Percentiles rank a stretch among this genome's conserved stretches.
Conservation (phyloP, 2,888 invertebrate species). For the Coleophora flavipennella region DNA sequence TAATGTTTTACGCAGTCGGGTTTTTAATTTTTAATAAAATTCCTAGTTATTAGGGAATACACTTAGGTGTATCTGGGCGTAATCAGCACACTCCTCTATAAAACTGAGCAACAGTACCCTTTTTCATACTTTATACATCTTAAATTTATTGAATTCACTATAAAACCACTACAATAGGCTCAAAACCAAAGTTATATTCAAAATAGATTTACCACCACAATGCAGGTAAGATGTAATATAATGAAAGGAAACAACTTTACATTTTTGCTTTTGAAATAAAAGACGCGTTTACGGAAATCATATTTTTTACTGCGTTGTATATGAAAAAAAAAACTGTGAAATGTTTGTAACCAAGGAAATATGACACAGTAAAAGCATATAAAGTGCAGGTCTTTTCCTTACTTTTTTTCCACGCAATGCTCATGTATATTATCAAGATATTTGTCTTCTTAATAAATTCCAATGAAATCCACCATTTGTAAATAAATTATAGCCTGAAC, state of each 20-base stretch:
- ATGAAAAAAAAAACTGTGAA: conserved; percentile 1
- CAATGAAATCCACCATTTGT: too few species aligned
- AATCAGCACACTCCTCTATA: conserved; percentile 25
- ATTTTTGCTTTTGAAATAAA: too few species aligned
- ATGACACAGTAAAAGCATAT: neutral
- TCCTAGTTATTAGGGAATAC: too few species aligned
- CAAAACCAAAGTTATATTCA: conserved; percentile 33
- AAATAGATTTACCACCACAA: conserved; percentile 39
- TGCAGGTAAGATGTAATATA: conserved; percentile 13
- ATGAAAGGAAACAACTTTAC: too few species aligned
- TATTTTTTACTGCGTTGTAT: too few species aligned
- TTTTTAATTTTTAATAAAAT: too few species aligned
- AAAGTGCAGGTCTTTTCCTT: neutral
- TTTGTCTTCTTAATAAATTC: too few species aligned
- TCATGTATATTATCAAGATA: too few species aligned
- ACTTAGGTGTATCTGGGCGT: conserved; percentile 24
- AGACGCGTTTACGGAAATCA: too few species aligned
- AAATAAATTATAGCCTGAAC: too few species aligned
- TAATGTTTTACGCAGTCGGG: too few species aligned
- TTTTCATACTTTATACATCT: conserved; percentile 47
- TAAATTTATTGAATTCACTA: conserved; percentile 46
- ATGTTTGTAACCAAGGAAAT: conserved; percentile 2
- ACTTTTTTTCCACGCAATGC: too few species aligned
- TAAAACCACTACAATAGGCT: conserved; percentile 46
- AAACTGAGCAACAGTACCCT: conserved; percentile 40